phyloP scores from a whole-genome alignment of 1,140 invertebrate genomes.

The Drosophila varians region DNA sequence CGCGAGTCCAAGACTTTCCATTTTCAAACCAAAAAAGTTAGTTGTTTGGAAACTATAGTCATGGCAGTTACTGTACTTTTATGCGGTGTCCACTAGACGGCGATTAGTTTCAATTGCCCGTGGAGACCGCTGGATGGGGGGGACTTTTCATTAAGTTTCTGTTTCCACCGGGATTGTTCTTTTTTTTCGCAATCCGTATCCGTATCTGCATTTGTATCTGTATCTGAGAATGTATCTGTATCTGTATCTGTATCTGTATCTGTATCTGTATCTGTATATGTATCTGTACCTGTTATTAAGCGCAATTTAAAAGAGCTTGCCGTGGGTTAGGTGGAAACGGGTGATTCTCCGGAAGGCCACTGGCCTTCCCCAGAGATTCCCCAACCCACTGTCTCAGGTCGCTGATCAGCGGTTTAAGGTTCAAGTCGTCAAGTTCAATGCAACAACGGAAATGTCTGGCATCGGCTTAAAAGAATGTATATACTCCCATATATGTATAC shows the following conservation, averaged over 20 bases:
- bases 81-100: conserved; percentile 22
- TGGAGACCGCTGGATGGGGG: conserved; percentile 32
- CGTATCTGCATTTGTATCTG: too few relatives aligned
- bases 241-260: background rate
- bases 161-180: conserved; percentile 24
- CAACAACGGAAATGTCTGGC: conserved; percentile 66
- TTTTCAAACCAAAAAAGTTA: background rate
- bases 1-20: background rate
- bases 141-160: conserved; percentile 53
- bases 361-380: conserved; percentile 15
- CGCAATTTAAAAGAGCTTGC: conserved; percentile 8
- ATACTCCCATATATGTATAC: background rate
- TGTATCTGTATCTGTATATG: conserved; percentile 5
- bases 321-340: background rate
- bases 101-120: conserved; percentile 76
- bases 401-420: conserved; percentile 9
- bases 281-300: conserved; percentile 19
- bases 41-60: background rate
- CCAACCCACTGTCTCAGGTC: background rate
- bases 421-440: conserved; percentile 29
- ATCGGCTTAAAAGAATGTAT: conserved; percentile 25
- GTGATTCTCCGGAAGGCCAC: conserved; percentile 26
- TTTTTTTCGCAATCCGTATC: conserved; percentile 18
- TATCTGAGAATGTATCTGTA: too few relatives aligned
- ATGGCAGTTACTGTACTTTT: conserved; percentile 11